phyloP scores from a whole-genome alignment of 37 sponge, comb jelly and placozoan genomes.

The Halisarca cf. caerulea region DNA sequence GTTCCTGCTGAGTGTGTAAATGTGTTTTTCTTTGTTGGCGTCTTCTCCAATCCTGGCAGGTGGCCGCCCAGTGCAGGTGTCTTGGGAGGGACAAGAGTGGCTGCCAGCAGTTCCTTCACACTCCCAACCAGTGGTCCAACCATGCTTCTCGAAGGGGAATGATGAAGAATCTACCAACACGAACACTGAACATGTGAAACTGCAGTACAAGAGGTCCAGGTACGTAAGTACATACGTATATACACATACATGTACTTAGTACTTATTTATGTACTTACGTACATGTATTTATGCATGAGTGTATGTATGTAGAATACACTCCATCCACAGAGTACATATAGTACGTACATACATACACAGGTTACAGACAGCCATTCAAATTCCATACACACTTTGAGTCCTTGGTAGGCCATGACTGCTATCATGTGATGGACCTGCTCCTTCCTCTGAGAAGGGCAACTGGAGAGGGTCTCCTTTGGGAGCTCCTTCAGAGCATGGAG shows the following conservation, averaged over 20 bases:
- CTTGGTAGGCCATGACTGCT: constrained; percentile 53
- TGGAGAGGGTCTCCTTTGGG: constrained; percentile 48
- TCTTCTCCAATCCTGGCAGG: neutral
- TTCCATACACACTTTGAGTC: constrained; percentile 66
- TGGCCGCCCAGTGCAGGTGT: neutral
- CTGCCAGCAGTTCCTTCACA: neutral
- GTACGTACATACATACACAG: neutral
- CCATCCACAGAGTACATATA: neutral
- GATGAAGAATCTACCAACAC: neutral
- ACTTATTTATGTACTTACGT: neutral
- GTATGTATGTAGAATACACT: neutral
- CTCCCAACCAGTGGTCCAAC: neutral
- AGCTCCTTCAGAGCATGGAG: constrained; percentile 62
- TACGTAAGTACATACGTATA: no score
- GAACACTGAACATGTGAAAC: no score
- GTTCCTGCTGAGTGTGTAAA: neutral
- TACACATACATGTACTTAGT: neutral
- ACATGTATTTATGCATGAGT: neutral
- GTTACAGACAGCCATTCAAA: neutral
- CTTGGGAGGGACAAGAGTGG: neutral
- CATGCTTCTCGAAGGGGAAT: neutral
- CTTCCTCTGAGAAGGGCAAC: neutral
- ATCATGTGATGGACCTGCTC: constrained; percentile 82
- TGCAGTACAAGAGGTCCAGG: no score
- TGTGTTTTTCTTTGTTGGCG: neutral